These are phyloP conservation scores for Lutraria lutraria DNA, from an alignment of 2,888 invertebrate genomes.

Conservation along the genomic window DNA sequence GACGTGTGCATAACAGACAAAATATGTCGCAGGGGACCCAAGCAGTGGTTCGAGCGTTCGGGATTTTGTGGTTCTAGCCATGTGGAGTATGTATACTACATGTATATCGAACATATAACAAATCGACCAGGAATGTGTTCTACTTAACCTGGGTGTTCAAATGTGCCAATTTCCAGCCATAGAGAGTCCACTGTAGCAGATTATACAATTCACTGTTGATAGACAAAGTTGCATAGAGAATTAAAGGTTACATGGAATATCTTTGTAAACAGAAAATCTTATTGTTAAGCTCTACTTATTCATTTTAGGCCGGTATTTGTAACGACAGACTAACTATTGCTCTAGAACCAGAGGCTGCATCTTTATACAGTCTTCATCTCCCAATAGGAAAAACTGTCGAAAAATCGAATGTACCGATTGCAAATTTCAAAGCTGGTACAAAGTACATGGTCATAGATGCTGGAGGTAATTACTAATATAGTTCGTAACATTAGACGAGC, in stretches of 20 bases:
- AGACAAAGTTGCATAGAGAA: no score
- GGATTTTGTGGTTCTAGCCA: no score
- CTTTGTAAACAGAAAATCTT: neutral
- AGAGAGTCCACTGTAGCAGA: no score
- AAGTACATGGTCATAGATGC: constrained; percentile 31
- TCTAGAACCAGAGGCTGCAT: constrained; percentile 58
- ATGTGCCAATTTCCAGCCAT: no score
- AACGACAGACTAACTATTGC: constrained; percentile 50
- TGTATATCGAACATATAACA: no score
- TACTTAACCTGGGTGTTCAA: no score
- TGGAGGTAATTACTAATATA: neutral
- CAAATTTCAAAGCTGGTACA: constrained; percentile 30
- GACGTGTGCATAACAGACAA: no score
- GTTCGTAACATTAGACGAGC: neutral
- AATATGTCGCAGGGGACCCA: no score
- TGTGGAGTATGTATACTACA: no score
- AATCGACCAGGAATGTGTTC: no score
- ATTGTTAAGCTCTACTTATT: neutral
- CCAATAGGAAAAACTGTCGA: constrained; percentile 8
- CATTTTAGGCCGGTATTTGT: constrained; percentile 57
- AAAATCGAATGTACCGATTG: neutral
- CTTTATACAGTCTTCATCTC: constrained; percentile 45
- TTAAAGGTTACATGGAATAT: neutral
- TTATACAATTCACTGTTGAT: no score
- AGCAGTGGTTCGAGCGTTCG: no score